These are phyloP conservation scores for Hippolais icterina DNA, from an alignment of 2,113 vertebrate species.

Conservation along the genomic window DNA sequence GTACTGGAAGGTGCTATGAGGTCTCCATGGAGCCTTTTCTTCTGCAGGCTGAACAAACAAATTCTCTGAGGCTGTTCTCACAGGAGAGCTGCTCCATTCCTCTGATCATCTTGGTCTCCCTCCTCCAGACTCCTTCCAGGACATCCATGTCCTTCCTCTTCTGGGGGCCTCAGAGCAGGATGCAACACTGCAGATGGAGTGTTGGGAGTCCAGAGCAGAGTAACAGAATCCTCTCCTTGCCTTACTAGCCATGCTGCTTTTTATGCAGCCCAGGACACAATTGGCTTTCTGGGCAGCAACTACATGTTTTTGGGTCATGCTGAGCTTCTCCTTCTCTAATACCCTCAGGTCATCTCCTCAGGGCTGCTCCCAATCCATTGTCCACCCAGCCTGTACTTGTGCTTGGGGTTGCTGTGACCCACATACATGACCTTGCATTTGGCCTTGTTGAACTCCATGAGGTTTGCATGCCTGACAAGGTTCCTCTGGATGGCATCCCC, in stretches of 20 bases:
- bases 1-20: neutral
- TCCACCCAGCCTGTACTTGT: neutral
- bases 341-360: neutral
- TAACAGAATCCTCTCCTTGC: neutral
- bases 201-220: neutral
- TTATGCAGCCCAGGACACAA: neutral
- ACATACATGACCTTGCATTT: neutral
- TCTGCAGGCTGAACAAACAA: neutral
- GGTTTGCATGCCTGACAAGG: neutral
- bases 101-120: neutral
- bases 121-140: neutral
- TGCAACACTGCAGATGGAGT: neutral
- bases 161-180: neutral
- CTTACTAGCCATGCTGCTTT: neutral
- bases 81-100: neutral
- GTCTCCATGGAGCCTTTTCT: neutral
- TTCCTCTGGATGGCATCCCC: neutral
- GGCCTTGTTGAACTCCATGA: neutral
- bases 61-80: neutral
- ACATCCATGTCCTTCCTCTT: neutral
- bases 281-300: neutral
- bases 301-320: neutral
- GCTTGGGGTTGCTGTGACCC: neutral
- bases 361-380: neutral
- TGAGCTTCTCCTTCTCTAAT: neutral